These are phyloP conservation scores for Procambarus clarkii DNA, from an alignment of 1,140 invertebrate genomes.

Conservation along the genomic window DNA sequence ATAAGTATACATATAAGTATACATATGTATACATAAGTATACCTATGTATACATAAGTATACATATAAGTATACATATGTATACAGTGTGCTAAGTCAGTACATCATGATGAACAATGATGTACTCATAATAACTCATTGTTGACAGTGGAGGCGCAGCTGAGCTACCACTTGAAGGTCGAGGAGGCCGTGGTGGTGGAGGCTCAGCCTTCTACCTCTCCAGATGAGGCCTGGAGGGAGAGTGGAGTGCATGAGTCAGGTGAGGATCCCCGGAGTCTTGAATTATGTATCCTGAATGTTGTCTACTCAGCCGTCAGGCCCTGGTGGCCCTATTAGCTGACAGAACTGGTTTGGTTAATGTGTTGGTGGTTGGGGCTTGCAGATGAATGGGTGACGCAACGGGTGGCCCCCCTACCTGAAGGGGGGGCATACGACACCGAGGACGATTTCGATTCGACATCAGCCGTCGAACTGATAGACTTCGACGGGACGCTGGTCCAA, in stretches of 20 bases:
- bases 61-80: too few species aligned
- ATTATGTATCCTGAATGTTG: too few species aligned
- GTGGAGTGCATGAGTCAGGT: neutral
- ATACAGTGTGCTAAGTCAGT: too few species aligned
- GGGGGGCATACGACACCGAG: neutral
- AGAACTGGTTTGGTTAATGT: too few species aligned
- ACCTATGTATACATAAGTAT: too few species aligned
- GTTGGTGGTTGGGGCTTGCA: neutral
- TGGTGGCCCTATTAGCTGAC: too few species aligned
- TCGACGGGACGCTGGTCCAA: neutral
- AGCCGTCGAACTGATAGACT: neutral
- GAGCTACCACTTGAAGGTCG: neutral
- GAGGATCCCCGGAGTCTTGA: neutral
- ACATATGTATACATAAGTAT: too few species aligned
- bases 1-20: too few species aligned
- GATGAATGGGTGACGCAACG: neutral
- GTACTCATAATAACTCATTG: too few species aligned
- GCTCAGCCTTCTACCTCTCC: neutral
- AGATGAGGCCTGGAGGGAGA: neutral
- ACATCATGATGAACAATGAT: too few species aligned
- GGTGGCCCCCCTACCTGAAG: neutral
- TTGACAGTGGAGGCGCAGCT: neutral
- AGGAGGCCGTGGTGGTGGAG: neutral
- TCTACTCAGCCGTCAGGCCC: too few species aligned
- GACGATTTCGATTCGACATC: neutral